Conservation (phyloP, 2,797 vertebrate species). For the Xenopus petersii region DNA sequence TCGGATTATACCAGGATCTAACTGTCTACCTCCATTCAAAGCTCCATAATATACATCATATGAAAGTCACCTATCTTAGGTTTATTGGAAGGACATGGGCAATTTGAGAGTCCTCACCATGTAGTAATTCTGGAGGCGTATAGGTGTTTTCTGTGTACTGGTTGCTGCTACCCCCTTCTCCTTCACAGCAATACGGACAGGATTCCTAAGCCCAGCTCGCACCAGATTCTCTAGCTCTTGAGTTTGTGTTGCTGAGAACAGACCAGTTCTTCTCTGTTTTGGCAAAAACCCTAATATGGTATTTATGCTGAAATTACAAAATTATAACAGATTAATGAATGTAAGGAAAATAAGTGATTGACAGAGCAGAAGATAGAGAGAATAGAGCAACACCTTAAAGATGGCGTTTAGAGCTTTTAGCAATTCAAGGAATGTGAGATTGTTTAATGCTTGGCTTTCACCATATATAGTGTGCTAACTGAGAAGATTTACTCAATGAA, state of each 20-base stretch:
- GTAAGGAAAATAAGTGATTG: too few species aligned
- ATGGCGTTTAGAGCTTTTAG: too few species aligned
- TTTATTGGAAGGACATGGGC: neutral
- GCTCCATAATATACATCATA: too few species aligned
- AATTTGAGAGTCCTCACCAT: constrained; percentile 64
- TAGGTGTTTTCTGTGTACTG: constrained; percentile 83
- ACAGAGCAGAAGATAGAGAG: too few species aligned
- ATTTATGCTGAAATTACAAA: constrained; percentile 74
- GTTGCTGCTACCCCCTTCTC: constrained; percentile 84
- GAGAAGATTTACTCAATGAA: too few species aligned
- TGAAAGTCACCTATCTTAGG: too few species aligned
- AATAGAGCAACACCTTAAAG: too few species aligned
- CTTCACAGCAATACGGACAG: constrained; percentile 88
- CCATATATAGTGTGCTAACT: too few species aligned
- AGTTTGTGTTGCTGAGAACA: constrained; percentile 96
- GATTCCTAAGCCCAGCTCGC: constrained; percentile 91
- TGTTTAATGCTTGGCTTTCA: too few species aligned
- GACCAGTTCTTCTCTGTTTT: constrained; percentile 90
- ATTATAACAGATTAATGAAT: neutral
- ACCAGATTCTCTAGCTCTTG: constrained; percentile 96
- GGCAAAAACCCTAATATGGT: constrained; percentile 83
- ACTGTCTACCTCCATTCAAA: too few species aligned
- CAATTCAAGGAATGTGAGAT: too few species aligned
- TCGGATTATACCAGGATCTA: too few species aligned
- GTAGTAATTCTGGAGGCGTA: constrained; percentile 86